Evolutionary conservation across 2,888 invertebrate genomes (phyloP).

Genomic region (Meandrusa payeni): DNA sequence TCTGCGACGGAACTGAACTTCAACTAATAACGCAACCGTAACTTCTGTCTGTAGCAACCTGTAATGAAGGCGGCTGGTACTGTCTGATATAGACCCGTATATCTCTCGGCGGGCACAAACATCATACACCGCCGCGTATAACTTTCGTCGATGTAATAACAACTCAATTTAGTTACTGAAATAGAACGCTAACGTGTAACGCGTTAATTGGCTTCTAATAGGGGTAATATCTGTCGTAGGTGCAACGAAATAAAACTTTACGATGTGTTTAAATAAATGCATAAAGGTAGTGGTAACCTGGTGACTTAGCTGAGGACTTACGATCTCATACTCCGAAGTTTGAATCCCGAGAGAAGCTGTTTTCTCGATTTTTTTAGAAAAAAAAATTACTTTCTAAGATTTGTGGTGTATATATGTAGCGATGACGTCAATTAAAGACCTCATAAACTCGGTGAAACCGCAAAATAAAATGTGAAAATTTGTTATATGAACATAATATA

Average conservation of each 20-base stretch:
- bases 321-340: too few species aligned
- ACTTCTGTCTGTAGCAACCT: conserved; percentile 24
- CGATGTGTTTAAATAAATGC: too few species aligned
- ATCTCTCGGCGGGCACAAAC: conserved; percentile 9
- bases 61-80: conserved; percentile 28
- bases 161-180: conserved; percentile 24
- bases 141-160: conserved; percentile 27
- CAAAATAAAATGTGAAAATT: too few species aligned
- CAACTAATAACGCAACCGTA: conserved; percentile 59
- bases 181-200: conserved; percentile 20
- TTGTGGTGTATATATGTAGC: too few species aligned
- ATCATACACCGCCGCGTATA: conserved; percentile 21
- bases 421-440: not conserved
- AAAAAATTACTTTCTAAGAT: too few species aligned
- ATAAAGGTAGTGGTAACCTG: too few species aligned
- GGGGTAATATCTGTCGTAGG: conserved; percentile 11
- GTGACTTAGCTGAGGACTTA: too few species aligned
- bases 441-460: too few species aligned
- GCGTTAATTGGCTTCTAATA: conserved; percentile 19
- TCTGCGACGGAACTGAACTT: conserved; percentile 53
- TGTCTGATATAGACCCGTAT: conserved; percentile 23
- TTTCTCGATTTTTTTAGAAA: too few species aligned
- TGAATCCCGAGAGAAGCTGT: too few species aligned
- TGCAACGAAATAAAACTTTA: conserved; percentile 9
- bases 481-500: too few species aligned